Percentiles rank a stretch among this genome's conserved stretches.
Conservation (phyloP, 2,888 invertebrate species). For the Mechanitis mazaeus region DNA sequence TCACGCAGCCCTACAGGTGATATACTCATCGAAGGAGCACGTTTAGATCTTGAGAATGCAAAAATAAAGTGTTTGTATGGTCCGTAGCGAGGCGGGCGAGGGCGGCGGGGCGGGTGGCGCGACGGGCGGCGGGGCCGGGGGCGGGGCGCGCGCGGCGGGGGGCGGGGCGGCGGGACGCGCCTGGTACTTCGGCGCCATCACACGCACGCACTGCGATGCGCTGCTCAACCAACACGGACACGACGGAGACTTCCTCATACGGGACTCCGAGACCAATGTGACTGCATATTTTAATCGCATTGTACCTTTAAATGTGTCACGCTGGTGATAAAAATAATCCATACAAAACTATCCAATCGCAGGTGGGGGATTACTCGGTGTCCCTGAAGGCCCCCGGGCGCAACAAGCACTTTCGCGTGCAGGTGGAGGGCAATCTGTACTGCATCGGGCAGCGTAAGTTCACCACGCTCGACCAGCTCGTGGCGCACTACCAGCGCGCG, state of each 20-base stretch:
- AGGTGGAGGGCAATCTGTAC: constrained; percentile 93
- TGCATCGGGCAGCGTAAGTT: constrained; percentile 99
- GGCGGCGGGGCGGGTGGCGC: constrained; percentile 29
- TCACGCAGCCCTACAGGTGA: constrained; percentile 87
- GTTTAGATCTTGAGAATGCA: no score
- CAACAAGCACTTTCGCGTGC: constrained; percentile 99
- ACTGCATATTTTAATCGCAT: constrained; percentile 53
- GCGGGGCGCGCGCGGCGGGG: constrained; percentile 32
- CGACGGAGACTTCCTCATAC: constrained; percentile 98
- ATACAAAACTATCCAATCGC: constrained; percentile 34
- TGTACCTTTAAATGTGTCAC: no score
- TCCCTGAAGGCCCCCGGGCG: constrained; percentile 97
- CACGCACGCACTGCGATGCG: constrained; percentile 96
- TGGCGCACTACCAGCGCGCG: constrained; percentile 98
- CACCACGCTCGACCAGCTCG: constrained; percentile 95
- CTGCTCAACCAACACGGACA: constrained; percentile 96
- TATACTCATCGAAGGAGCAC: no score
- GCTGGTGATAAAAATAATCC: not conserved
- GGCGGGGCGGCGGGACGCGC: constrained; percentile 84
- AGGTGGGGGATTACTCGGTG: constrained; percentile 99
- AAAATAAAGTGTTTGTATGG: no score
- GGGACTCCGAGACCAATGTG: constrained; percentile 99
- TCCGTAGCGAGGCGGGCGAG: constrained; percentile 59
- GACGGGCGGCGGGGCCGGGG: constrained; percentile 26
- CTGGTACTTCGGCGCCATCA: constrained; percentile 98